Percentiles rank a stretch among this genome's conserved stretches.
phyloP scores from a whole-genome alignment of 1,140 invertebrate species.

The Ladona fulva region DNA sequence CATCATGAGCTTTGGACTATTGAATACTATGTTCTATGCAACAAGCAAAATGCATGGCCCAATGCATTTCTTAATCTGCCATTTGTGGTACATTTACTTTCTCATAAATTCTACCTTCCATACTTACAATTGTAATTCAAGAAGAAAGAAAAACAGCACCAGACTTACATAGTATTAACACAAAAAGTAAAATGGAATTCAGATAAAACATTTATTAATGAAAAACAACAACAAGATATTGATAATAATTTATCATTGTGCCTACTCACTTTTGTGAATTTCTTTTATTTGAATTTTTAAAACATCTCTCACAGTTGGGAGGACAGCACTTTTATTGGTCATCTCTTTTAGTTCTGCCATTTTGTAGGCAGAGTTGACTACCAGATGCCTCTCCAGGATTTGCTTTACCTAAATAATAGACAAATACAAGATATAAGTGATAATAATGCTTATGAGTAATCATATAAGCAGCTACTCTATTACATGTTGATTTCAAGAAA shows the following conservation, averaged over 20 bases:
- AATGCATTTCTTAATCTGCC: slow-evolving; percentile 6
- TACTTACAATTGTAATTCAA: not conserved
- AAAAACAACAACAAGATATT: not conserved
- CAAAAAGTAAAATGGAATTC: not conserved
- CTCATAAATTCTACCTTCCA: not conserved
- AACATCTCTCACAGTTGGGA: slow-evolving; percentile 59
- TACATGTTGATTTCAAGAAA: no score
- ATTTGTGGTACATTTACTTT: not conserved
- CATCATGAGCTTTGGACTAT: not conserved
- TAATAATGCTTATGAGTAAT: no score
- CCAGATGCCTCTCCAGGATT: slow-evolving; percentile 71
- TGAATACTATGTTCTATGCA: not conserved
- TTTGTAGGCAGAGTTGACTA: slow-evolving; percentile 60
- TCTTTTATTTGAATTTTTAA: slow-evolving; percentile 62
- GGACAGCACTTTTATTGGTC: slow-evolving; percentile 47
- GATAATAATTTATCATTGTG: no score
- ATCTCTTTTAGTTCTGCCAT: slow-evolving; percentile 65
- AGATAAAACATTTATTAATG: slow-evolving; percentile 12
- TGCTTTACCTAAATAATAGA: slow-evolving; percentile 49
- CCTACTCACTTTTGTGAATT: slow-evolving; percentile 62
- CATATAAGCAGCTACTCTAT: no score
- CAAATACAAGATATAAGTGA: no score
- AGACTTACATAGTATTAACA: slow-evolving; percentile 1
- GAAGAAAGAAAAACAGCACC: not conserved
- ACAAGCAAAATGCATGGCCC: slow-evolving; percentile 7